phyloP scores from a whole-genome alignment of 2,797 vertebrate genomes.

The Austrolebias charrua region DNA sequence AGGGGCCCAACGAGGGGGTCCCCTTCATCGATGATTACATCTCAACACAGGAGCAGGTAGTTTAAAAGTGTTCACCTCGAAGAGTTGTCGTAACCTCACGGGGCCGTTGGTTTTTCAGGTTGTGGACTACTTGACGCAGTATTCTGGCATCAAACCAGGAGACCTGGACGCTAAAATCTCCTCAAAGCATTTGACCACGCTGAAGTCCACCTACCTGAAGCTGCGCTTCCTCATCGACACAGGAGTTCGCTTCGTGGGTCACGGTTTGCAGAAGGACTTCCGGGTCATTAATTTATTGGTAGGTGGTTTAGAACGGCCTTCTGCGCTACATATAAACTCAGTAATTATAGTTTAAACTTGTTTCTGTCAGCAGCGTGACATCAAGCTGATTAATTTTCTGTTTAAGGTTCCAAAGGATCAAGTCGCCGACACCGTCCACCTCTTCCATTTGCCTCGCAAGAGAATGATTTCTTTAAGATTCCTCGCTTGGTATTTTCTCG shows the following conservation, averaged over 20 bases:
- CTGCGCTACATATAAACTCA: not conserved
- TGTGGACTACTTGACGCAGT: slow-evolving; percentile 98
- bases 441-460: slow-evolving; percentile 97
- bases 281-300: slow-evolving; percentile 98
- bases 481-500: slow-evolving; percentile 98
- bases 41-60: slow-evolving; percentile 97
- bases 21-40: slow-evolving; percentile 99
- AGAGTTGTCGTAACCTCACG: no score
- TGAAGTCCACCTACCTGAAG: slow-evolving; percentile 98
- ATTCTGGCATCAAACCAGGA: slow-evolving; percentile 97
- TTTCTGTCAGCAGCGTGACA: not conserved
- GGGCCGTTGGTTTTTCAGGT: slow-evolving; percentile 75
- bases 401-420: slow-evolving; percentile 94
- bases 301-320: slow-evolving; percentile 20
- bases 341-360: not conserved
- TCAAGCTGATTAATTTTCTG: slow-evolving; percentile 10
- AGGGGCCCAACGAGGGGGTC: slow-evolving; percentile 93
- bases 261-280: slow-evolving; percentile 98
- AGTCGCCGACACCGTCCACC: slow-evolving; percentile 94
- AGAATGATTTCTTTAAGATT: slow-evolving; percentile 98
- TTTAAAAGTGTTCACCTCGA: no score
- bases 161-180: slow-evolving; percentile 98
- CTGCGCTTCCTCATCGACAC: slow-evolving; percentile 97
- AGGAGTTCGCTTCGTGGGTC: slow-evolving; percentile 96
- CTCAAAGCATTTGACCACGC: slow-evolving; percentile 96